phyloP scores from a whole-genome alignment of 2,113 vertebrate genomes.

The Leiothrix lutea region DNA sequence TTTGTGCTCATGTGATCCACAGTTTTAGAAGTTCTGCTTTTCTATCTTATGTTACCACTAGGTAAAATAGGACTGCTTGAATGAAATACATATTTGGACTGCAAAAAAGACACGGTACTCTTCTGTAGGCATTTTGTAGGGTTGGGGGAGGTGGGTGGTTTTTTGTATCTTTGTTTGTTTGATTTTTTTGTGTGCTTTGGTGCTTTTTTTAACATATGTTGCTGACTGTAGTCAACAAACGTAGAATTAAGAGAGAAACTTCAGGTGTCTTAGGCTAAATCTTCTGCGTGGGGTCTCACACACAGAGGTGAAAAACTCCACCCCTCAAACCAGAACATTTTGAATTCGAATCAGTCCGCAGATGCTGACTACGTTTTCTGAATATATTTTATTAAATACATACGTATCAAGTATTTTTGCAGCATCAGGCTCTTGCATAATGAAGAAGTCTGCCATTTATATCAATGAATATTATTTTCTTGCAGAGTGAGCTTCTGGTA shows the following conservation, averaged over 20 bases:
- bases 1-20: not conserved
- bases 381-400: not conserved
- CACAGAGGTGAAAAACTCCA: not conserved
- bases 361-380: not conserved
- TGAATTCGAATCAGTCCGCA: not conserved
- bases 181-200: not conserved
- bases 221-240: not conserved
- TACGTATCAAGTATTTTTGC: not conserved
- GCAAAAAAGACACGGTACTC: not conserved
- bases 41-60: not conserved
- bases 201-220: not conserved
- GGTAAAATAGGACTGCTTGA: conserved; percentile 26
- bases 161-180: not conserved
- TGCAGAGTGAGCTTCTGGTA: not conserved
- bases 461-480: not conserved
- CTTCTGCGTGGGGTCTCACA: not conserved
- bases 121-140: not conserved
- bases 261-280: not conserved
- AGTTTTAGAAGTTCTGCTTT: not conserved
- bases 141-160: fast-evolving
- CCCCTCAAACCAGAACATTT: not conserved
- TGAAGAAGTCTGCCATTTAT: not conserved
- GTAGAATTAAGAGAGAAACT: not conserved
- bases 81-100: not conserved
- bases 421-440: not conserved